Base-by-base conservation (phyloP, 2,888 invertebrate species). In the Cerastis rubricosa region DNA sequence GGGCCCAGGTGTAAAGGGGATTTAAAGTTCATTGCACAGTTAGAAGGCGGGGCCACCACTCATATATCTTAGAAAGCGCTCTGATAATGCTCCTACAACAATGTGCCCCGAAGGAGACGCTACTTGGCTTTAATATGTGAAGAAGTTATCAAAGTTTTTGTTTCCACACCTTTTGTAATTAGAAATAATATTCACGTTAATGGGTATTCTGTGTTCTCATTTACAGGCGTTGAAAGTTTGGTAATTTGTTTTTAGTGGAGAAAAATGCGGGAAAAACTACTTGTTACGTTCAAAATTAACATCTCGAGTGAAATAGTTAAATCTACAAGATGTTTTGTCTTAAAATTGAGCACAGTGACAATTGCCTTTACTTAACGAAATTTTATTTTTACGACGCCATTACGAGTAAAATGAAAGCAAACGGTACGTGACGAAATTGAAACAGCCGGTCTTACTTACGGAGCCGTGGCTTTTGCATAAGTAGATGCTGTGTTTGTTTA, bases 1-100 rank as follows among this genome's bases (percentile, higher is more conserved):
- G 94, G 93, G 85, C 89, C 85, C 94, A 95, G 95, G 95, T 95
- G 94, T 93, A 89, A 92, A 92, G 93, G 92, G 94, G 93, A 93
- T 95, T 95, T 95, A 95, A 95, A 95, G 95, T 96, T 95, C 95
- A 96, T 94, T 95, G 95, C 94, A 92, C 94, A 95, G 94, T 92
- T 92, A 91, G 93, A 93, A 92, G 96, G 96, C 93, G 96, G 93
- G 89, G 87, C 92, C 85, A 88, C 78, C 82, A 91, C 92, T 91
- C 94, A 92, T 96, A 95, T 95, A 96, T 96, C 94, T 95, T 92
- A 86, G 92, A 90, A 91, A 92, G 90, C 90, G 92, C 91, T 92
- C 91, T 94, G 94, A 94, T 95, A 95, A 95, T 93, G 89, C 89
- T 90, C 88, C 85, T 87, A 91, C 91, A 91, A 92, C 91, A 92